Percentiles rank a stretch among this genome's conserved stretches.
phyloP scores from a whole-genome alignment of 2,888 invertebrate species.

The Agrochola litura region DNA sequence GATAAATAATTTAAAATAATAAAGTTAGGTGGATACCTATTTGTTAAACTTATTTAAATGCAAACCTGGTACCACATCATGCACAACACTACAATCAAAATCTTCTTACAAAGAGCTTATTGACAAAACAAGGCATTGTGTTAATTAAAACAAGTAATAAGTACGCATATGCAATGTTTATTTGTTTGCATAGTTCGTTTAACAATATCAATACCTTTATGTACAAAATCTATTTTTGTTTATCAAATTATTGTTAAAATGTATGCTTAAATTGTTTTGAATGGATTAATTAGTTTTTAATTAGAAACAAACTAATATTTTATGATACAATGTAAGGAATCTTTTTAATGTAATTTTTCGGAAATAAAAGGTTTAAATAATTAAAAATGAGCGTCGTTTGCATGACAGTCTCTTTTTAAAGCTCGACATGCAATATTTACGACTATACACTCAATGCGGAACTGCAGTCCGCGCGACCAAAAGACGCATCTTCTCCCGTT shows the following conservation, averaged over 20 bases:
- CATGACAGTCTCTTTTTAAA: not conserved
- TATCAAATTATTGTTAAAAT: too few species aligned
- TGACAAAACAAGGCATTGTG: constrained; percentile 25
- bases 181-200: constrained; percentile 1
- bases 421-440: too few species aligned
- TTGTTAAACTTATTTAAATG: not conserved
- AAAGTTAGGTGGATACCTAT: not conserved
- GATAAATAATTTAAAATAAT: not conserved
- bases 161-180: constrained; percentile 36
- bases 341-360: too few species aligned
- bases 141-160: constrained; percentile 16
- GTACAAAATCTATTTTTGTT: too few species aligned
- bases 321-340: too few species aligned
- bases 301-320: too few species aligned
- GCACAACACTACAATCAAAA: constrained; percentile 13
- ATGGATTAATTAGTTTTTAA: too few species aligned
- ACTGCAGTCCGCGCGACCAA: not conserved
- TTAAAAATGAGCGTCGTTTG: too few species aligned
- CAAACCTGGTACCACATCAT: not conserved
- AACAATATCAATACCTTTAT: not conserved
- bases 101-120: not conserved
- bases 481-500: not conserved
- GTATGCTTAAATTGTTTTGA: too few species aligned
- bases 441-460: not conserved
- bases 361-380: too few species aligned